Conservation (phyloP, 2,888 invertebrate genomes). For the Thymelicus acteon region DNA sequence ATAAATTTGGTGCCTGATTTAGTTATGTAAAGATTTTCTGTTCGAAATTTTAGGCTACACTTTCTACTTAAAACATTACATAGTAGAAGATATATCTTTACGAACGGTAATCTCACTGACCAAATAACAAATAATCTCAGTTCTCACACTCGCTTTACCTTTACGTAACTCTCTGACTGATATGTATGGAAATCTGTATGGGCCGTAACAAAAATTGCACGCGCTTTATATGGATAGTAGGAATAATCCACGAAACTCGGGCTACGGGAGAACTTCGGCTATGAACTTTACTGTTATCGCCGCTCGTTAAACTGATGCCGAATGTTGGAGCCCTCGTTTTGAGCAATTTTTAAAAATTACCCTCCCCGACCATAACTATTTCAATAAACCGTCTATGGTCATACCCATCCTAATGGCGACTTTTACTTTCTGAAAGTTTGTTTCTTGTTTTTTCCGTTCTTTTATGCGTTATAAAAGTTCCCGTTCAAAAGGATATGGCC, state of each 20-base stretch:
- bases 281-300: slow-evolving; percentile 82
- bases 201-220: slow-evolving; percentile 71
- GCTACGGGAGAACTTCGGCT: slow-evolving; percentile 71
- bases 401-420: slow-evolving; percentile 71
- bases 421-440: slow-evolving; percentile 75
- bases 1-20: too few relatives aligned
- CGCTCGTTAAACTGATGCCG: slow-evolving; percentile 74
- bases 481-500: slow-evolving; percentile 47
- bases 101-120: not conserved
- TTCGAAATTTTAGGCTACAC: too few relatives aligned
- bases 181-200: slow-evolving; percentile 64
- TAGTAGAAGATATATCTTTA: not conserved
- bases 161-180: slow-evolving; percentile 16
- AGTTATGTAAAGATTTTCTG: too few relatives aligned
- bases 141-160: not conserved
- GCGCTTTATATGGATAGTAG: slow-evolving; percentile 71
- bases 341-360: slow-evolving; percentile 80
- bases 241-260: slow-evolving; percentile 71
- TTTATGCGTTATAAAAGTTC: slow-evolving; percentile 47
- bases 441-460: slow-evolving; percentile 48
- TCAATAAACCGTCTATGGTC: slow-evolving; percentile 79
- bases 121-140: slow-evolving; percentile 9
- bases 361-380: slow-evolving; percentile 73
- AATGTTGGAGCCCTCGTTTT: slow-evolving; percentile 68
- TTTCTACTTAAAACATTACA: too few relatives aligned